Percentiles rank a stretch among this genome's conserved stretches.
phyloP scores from a whole-genome alignment of 2,113 vertebrate genomes.

The Ailurus styani region DNA sequence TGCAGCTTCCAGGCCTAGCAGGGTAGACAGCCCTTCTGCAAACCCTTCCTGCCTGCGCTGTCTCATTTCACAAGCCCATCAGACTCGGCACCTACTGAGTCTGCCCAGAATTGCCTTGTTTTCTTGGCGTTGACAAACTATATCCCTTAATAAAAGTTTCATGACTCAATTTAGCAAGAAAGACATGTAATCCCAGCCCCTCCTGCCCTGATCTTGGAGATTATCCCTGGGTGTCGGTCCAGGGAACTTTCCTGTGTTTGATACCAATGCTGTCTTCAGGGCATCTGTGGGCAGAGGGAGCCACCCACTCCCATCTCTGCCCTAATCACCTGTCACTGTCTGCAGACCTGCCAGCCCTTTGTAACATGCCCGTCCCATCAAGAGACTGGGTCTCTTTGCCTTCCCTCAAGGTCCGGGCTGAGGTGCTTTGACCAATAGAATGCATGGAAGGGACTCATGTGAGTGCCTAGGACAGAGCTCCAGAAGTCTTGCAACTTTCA shows the following conservation, averaged over 20 bases:
- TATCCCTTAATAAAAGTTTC: conserved; percentile 61
- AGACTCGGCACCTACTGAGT: rapidly evolving
- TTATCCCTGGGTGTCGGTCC: background rate
- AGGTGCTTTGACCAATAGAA: background rate
- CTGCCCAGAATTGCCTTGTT: conserved; percentile 19
- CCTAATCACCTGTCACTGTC: background rate
- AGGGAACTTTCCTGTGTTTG: background rate
- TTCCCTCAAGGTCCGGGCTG: background rate
- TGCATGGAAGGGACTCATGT: background rate
- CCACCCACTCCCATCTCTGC: background rate
- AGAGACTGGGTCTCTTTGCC: rapidly evolving
- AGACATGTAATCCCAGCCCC: background rate
- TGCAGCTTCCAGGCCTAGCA: rapidly evolving
- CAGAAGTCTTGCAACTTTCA: background rate
- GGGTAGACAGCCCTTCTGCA: background rate
- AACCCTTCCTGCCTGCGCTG: background rate
- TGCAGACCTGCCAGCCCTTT: background rate
- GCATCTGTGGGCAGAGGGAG: background rate
- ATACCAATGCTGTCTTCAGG: background rate
- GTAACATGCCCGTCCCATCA: background rate
- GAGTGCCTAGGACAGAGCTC: background rate
- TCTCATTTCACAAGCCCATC: background rate
- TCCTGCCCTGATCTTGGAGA: background rate
- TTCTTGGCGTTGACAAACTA: conserved; percentile 9
- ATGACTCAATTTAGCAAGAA: conserved; percentile 44